Conservation (phyloP, 2,113 vertebrate genomes). For the Sapajus apella region DNA sequence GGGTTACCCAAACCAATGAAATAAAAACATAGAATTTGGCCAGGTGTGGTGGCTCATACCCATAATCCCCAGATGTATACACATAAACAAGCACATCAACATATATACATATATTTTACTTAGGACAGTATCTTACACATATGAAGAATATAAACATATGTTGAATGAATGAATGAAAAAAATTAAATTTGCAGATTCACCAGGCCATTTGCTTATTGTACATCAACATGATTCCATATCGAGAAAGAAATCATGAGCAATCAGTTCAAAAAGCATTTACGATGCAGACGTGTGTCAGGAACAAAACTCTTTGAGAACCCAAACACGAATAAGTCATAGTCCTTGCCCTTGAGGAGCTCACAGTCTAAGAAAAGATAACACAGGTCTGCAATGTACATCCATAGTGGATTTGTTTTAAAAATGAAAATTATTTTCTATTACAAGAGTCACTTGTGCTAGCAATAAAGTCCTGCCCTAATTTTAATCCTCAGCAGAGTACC, state of each 20-base stretch:
- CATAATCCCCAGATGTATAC: too few relatives aligned
- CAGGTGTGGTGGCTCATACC: too few relatives aligned
- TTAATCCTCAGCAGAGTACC: slow-evolving; percentile 47
- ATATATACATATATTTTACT: neutral
- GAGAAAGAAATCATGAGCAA: neutral
- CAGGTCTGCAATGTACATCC: neutral
- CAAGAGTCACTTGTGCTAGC: neutral
- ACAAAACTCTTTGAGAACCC: neutral
- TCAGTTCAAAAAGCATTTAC: neutral
- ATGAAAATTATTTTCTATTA: slow-evolving; percentile 57
- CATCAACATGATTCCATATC: neutral
- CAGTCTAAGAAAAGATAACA: slow-evolving; percentile 20
- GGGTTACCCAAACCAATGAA: too few relatives aligned
- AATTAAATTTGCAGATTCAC: neutral
- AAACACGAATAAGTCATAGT: slow-evolving; percentile 9
- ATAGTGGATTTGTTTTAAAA: slow-evolving; percentile 38
- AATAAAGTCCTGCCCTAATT: slow-evolving; percentile 49
- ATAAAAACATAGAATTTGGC: too few relatives aligned
- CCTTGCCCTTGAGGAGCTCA: slow-evolving; percentile 42
- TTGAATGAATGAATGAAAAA: neutral
- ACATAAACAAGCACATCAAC: too few relatives aligned
- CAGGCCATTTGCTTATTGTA: neutral
- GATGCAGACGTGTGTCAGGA: neutral
- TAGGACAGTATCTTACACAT: neutral
- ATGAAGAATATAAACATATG: neutral